Percentiles rank a stretch among this genome's conserved stretches.
phyloP scores from a whole-genome alignment of 2,797 vertebrate species.

The Apodemus agrarius region DNA sequence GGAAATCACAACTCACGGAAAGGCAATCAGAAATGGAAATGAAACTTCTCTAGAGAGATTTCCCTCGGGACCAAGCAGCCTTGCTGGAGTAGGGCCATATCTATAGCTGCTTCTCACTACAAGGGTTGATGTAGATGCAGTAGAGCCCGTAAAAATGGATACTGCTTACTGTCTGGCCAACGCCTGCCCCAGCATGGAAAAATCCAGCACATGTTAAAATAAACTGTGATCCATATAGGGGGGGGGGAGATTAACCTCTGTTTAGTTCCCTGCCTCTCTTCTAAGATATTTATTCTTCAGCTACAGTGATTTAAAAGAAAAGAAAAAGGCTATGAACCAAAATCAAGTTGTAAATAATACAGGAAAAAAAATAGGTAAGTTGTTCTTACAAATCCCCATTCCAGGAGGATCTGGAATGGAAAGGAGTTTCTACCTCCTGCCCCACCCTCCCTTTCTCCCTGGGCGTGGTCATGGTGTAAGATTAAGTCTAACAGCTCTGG shows the following conservation, averaged over 20 bases:
- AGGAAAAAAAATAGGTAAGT: background rate
- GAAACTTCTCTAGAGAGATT: background rate
- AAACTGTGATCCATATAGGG: background rate
- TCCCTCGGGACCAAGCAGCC: background rate
- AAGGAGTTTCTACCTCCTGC: too few relatives aligned
- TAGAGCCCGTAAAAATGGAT: background rate
- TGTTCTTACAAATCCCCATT: background rate
- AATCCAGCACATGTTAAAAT: background rate
- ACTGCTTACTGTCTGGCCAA: background rate
- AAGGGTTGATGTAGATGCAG: background rate
- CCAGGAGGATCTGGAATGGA: background rate
- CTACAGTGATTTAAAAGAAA: background rate
- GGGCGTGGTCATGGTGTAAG: background rate
- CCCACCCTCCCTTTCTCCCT: too few relatives aligned
- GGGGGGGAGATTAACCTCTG: background rate
- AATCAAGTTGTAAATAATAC: background rate
- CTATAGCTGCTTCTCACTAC: rapidly evolving
- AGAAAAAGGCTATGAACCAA: background rate
- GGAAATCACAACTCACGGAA: background rate
- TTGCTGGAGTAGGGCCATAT: background rate
- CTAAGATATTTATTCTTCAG: background rate
- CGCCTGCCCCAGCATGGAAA: background rate
- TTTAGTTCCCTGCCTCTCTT: background rate
- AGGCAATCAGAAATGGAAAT: background rate
- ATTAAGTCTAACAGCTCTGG: background rate